Evolutionary conservation across 2,888 invertebrate species (phyloP).

Genomic region (Synanthedon tipuliformis): DNA sequence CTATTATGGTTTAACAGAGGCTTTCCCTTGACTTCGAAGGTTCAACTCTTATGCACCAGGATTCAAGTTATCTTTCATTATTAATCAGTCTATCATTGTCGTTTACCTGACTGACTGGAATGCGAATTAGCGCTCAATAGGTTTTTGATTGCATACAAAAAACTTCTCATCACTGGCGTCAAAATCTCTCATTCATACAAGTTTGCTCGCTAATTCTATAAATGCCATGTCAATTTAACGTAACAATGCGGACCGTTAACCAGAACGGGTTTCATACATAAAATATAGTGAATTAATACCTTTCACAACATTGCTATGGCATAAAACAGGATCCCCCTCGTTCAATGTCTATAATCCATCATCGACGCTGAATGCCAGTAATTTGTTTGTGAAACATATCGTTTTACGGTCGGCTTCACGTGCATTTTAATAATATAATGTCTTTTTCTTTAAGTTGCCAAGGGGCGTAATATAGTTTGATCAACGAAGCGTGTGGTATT

Average conservation of each 20-base stretch:
- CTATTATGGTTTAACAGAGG: too few species aligned
- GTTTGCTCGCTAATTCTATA: too few species aligned
- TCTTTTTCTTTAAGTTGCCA: neutral
- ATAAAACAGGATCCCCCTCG: neutral
- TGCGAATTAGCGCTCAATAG: too few species aligned
- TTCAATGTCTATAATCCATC: constrained; percentile 11
- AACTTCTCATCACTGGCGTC: too few species aligned
- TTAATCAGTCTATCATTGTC: too few species aligned
- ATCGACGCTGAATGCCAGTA: constrained; percentile 1
- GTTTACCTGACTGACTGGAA: too few species aligned
- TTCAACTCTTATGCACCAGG: too few species aligned
- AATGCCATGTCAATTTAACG: too few species aligned
- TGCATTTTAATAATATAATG: neutral
- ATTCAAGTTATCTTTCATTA: too few species aligned
- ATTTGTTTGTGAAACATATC: neutral
- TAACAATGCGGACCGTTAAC: constrained; percentile 5
- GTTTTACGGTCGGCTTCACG: neutral
- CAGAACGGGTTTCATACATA: constrained; percentile 6
- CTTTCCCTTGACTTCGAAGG: too few species aligned
- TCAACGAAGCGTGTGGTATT: neutral
- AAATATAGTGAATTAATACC: constrained; percentile 9
- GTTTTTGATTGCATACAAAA: too few species aligned
- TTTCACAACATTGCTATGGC: neutral
- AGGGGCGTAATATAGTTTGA: neutral
- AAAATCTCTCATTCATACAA: too few species aligned